Evolutionary conservation across 1,140 invertebrate species (phyloP).

Genomic region (Leptoteleia sp.): DNA sequence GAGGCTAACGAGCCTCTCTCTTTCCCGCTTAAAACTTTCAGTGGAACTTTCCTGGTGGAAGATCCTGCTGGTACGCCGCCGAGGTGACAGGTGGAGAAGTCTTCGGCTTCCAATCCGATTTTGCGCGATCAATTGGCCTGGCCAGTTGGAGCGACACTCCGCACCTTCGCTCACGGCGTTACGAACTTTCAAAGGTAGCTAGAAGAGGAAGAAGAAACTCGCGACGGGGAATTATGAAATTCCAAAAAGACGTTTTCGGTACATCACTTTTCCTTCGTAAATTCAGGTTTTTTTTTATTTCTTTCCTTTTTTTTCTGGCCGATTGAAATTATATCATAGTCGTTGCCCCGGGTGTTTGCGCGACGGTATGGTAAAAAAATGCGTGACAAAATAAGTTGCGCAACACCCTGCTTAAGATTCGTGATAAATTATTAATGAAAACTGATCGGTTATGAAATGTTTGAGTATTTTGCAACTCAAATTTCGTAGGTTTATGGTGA

Average conservation of each 20-base stretch:
- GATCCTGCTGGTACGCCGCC: slow-evolving; percentile 14
- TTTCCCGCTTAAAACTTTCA: slow-evolving; percentile 42
- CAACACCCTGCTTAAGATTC: neutral
- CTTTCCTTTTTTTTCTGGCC: too few relatives aligned
- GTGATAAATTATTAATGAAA: neutral
- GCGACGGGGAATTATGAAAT: neutral
- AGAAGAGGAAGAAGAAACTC: neutral
- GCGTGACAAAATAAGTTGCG: neutral
- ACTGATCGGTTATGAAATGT: too few relatives aligned
- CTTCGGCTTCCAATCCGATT: slow-evolving; percentile 69
- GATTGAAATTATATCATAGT: slow-evolving; percentile 4
- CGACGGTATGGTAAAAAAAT: neutral
- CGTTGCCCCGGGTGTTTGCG: neutral
- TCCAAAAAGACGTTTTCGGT: neutral
- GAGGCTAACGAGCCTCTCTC: slow-evolving; percentile 43
- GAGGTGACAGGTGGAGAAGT: slow-evolving; percentile 31
- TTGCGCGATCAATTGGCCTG: slow-evolving; percentile 52
- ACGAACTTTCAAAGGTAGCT: too few relatives aligned
- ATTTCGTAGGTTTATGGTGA: neutral
- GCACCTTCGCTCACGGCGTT: too few relatives aligned
- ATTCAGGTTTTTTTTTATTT: slow-evolving; percentile 1
- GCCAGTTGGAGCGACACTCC: too few relatives aligned
- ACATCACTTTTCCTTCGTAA: slow-evolving; percentile 6
- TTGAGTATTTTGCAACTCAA: neutral
- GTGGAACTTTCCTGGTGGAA: slow-evolving; percentile 34